Evolutionary conservation across 2,113 vertebrate species (phyloP), one percentile per base, ranked within the genome.

Genomic region (Tor tambroides): DNA sequence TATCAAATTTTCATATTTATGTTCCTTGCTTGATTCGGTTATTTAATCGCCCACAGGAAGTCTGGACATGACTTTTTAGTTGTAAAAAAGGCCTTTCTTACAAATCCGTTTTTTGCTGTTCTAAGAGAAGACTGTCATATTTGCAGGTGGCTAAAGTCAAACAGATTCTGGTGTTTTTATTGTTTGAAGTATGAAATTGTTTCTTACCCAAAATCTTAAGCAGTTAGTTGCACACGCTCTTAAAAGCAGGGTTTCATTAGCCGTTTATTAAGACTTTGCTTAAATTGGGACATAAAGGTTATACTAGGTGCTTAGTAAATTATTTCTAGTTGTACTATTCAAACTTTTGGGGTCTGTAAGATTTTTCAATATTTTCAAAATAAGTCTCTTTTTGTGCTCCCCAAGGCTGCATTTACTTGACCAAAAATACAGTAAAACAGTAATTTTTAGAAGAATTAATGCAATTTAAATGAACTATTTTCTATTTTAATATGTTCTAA

Each of bases 1-100:
- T 85, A 85, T 61, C 26, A 77, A 32, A 23, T 30, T 63, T 85
- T 74, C 49, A 75, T 75, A 59, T 75, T 56, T 59, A 61, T 54
- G 15, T 46, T 82, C 65, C 67, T 38, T 41, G 21, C 69, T 75
- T 28, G 51, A 75, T 61, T 75, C 5, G 10, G 38, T 85, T 61
- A 61, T 80, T 26, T 59, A 61, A 30, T 65, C n/a, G 1, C 56
- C 5, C 6, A 19, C 7, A 30, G 38, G 30, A 80, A 35, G 32
- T 35, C 59, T 54, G 67, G 19, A 54, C 26, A 19, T 72, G 49
- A 23, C 23, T 32, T 83, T n/a, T 17, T 23, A 54, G 21, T 26
- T 63, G 41, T 65, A n/a, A 75, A 43, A 35, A 23, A 41, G 8
- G 21, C 21, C 38, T 74, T 43, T 43, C 23, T 75, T 21, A 43